Evolutionary conservation across 37 sponge, comb jelly and placozoan genomes (phyloP), one percentile per base, ranked within the genome.

Genomic region (Oscarella lobularis): DNA sequence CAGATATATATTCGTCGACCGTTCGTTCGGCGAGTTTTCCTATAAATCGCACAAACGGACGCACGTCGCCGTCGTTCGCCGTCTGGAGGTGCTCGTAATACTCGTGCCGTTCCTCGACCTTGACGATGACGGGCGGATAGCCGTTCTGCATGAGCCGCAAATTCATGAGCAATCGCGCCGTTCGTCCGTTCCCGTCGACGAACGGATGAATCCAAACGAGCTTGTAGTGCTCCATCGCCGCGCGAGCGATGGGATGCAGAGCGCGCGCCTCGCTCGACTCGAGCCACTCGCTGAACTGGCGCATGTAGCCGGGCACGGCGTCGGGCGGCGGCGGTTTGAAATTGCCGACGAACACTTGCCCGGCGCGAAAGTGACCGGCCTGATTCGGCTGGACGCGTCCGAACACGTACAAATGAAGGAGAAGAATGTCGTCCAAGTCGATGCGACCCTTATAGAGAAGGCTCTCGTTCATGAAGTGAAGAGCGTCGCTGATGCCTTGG

Each of bases 111-210:
- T 81, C 82, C 33, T 77, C 32, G 2, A 81, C 82, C 29, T 66
- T 65, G 27, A 81, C 67, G 40, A 81, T 81, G 32, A 81, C 66
- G 31, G 82, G 82, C 3, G 82, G 82, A 36, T 77, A 81, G 3
- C 82, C 82, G 31, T 65, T 73, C 39, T 77, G 82, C 33, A 81
- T 81, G 2, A 81, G 41, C 38, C 76, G 65, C 2, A 76, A 39
- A 39, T 81, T 81, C 82, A 81, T 81, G 31, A 81, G 35, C 36
- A 81, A 37, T 36, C 82, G 34, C 3, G 77, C 36, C 60, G 77
- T 78, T 35, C 82, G 4, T n/a, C 82, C 82, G 65, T 81, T 81
- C 3, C 82, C 82, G 67, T 81, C 82, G 3, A 81, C 77, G 77
- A 81, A 81, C 2, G 82, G 82, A 39, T 81, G 82, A 68, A 81